Evolutionary conservation across 2,888 invertebrate genomes (phyloP).

Genomic region (Polylopha cassiicola): DNA sequence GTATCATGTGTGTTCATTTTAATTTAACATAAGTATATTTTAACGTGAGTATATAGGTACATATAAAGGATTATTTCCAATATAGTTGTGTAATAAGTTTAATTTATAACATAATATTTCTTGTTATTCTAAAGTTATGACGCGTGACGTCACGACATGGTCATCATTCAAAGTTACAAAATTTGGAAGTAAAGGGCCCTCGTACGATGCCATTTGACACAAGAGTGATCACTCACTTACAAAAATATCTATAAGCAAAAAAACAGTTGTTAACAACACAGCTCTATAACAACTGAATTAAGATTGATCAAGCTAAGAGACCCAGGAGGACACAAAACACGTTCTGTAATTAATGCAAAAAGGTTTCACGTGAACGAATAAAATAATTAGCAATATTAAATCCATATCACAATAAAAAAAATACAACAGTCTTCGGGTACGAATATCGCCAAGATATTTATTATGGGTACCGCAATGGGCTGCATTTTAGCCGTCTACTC

Average conservation of each 20-base stretch:
- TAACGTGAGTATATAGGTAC: too few relatives aligned
- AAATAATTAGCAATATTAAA: too few relatives aligned
- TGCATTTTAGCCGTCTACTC: conserved; percentile 17
- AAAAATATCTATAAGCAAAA: neutral
- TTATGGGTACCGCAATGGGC: conserved; percentile 1
- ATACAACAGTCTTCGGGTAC: conserved; percentile 17
- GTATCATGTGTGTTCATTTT: too few relatives aligned
- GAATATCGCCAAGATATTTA: conserved; percentile 20
- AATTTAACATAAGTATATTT: too few relatives aligned
- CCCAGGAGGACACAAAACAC: conserved; percentile 13
- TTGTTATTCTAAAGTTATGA: too few relatives aligned
- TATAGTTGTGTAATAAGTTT: too few relatives aligned
- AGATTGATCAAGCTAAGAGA: conserved; percentile 19
- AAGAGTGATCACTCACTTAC: conserved; percentile 7
- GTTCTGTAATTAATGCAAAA: too few relatives aligned
- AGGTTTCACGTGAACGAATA: too few relatives aligned
- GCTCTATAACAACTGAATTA: conserved; percentile 13
- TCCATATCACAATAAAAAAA: too few relatives aligned
- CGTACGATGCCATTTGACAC: neutral
- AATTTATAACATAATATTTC: too few relatives aligned
- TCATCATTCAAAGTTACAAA: conserved; percentile 7
- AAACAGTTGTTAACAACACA: conserved; percentile 5
- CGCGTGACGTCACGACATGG: too few relatives aligned
- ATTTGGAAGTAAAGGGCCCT: neutral
- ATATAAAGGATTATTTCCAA: too few relatives aligned